phyloP scores from a whole-genome alignment of 2,888 invertebrate species.

The Pterostichus madidus region DNA sequence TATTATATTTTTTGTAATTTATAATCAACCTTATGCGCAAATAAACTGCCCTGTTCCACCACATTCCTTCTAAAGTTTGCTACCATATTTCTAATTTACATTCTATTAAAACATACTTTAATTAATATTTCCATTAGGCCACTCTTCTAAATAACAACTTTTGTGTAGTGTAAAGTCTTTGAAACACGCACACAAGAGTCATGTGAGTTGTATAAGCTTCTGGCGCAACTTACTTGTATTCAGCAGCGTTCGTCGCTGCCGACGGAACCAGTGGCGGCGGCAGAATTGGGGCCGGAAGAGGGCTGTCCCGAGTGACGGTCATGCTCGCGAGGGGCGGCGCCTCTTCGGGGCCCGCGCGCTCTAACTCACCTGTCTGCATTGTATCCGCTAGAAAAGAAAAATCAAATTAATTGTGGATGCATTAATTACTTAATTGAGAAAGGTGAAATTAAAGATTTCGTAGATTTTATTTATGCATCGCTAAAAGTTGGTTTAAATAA shows the following conservation, averaged over 20 bases:
- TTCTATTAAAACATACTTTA: not conserved
- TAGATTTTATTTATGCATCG: too few species aligned
- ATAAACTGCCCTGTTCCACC: not conserved
- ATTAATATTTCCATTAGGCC: not conserved
- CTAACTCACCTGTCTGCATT: slow-evolving; percentile 72
- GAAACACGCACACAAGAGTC: not conserved
- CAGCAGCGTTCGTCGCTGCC: slow-evolving; percentile 7
- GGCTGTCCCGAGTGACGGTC: slow-evolving; percentile 69
- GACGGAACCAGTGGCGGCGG: slow-evolving; percentile 37
- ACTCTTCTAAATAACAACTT: not conserved
- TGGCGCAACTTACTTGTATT: slow-evolving; percentile 50
- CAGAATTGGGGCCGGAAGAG: slow-evolving; percentile 68
- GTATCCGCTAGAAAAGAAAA: slow-evolving; percentile 67
- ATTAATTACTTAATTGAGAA: too few species aligned
- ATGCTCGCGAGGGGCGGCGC: slow-evolving; percentile 66
- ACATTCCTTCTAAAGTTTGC: not conserved
- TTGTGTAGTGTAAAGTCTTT: not conserved
- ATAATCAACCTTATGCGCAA: not conserved
- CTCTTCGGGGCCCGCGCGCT: slow-evolving; percentile 68
- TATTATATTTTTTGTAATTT: too few species aligned
- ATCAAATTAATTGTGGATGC: not conserved
- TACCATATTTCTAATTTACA: not conserved
- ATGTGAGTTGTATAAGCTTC: not conserved
- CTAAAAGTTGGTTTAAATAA: too few species aligned
- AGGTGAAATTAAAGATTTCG: too few species aligned